These are phyloP conservation scores for Brachionus koreanus DNA, from an alignment of 1,140 invertebrate genomes.

Conservation along the genomic window DNA sequence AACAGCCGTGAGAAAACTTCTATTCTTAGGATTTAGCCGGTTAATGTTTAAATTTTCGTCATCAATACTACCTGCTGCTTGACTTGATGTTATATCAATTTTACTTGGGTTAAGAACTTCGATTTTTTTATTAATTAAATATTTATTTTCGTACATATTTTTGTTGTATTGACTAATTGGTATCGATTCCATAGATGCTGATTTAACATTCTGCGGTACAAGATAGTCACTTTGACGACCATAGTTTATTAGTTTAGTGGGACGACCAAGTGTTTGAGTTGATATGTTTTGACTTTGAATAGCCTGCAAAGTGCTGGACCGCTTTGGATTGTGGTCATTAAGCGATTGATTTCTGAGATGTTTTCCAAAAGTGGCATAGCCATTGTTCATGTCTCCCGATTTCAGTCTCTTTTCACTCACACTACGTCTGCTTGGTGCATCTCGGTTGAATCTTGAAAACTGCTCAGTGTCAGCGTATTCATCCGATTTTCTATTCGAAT, in stretches of 20 bases:
- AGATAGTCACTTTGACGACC: neutral
- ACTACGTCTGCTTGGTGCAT: slow-evolving; percentile 41
- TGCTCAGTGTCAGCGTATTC: neutral
- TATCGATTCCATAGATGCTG: slow-evolving; percentile 14
- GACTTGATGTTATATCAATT: neutral
- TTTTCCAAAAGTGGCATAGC: neutral
- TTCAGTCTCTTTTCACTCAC: slow-evolving; percentile 23
- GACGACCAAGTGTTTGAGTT: neutral
- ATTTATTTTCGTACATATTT: neutral
- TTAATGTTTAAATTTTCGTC: neutral
- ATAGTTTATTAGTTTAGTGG: neutral
- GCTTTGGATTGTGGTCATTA: neutral
- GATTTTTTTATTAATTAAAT: neutral
- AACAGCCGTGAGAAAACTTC: slow-evolving; percentile 37
- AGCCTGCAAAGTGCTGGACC: neutral
- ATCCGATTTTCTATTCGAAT: neutral
- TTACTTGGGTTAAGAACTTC: neutral
- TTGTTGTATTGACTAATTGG: neutral
- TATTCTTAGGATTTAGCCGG: neutral
- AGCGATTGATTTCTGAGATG: neutral
- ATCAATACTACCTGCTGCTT: neutral
- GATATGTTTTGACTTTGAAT: neutral
- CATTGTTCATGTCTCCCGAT: neutral
- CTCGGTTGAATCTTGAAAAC: slow-evolving; percentile 35
- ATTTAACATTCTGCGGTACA: neutral